A percentile compares a stretch with the other conserved stretches of the same genome.
phyloP scores from a whole-genome alignment of 2,113 vertebrate species.

The Phylloscopus trochilus region DNA sequence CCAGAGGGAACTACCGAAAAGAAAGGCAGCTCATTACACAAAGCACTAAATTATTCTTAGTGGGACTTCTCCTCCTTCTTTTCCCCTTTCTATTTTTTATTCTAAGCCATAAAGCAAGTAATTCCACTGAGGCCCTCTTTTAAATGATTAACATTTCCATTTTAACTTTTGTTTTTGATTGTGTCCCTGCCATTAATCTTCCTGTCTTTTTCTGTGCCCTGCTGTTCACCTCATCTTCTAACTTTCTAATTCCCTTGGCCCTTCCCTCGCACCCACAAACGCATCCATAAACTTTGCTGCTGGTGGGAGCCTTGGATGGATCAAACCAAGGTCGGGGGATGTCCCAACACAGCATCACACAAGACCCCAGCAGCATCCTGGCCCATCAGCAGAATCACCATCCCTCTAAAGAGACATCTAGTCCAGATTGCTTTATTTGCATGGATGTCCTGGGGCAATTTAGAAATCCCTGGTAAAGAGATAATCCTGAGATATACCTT shows the following conservation, averaged over 20 bases:
- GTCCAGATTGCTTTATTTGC: background rate
- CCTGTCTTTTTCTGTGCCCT: slow-evolving; percentile 40
- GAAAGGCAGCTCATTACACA: slow-evolving; percentile 63
- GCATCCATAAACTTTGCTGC: background rate
- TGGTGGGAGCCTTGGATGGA: background rate
- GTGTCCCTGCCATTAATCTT: slow-evolving; percentile 58
- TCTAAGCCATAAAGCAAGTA: slow-evolving; percentile 46
- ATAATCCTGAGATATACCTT: background rate
- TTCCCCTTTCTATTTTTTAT: slow-evolving; percentile 59
- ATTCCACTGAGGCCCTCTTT: slow-evolving; percentile 47
- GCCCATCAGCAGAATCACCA: background rate
- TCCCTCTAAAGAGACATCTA: background rate
- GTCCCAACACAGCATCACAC: background rate
- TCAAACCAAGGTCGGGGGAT: background rate
- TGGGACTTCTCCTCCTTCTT: slow-evolving; percentile 51
- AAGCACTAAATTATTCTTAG: slow-evolving; percentile 67
- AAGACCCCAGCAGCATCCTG: background rate
- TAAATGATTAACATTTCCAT: slow-evolving; percentile 73
- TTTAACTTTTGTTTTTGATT: slow-evolving; percentile 68
- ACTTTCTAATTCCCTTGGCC: background rate
- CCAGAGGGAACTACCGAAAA: slow-evolving; percentile 61
- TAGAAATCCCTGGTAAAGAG: background rate
- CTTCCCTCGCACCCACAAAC: background rate
- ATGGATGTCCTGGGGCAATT: background rate
- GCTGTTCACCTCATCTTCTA: slow-evolving; percentile 17